Base-by-base conservation (phyloP, 2,888 invertebrate species). In the Sepioteuthis lessoniana region DNA sequence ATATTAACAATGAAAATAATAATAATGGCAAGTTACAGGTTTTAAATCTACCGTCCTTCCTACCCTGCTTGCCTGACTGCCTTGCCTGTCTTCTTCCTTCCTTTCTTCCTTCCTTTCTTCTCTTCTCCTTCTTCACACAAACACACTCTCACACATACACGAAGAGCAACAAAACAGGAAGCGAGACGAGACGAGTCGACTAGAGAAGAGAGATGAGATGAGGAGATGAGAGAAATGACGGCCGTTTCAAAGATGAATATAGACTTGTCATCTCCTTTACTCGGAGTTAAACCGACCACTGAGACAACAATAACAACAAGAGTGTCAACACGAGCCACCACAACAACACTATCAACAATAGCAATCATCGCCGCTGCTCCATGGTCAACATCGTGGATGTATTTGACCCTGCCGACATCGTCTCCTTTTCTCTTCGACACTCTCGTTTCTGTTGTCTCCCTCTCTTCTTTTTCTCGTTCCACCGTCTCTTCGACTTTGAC, bases 1-100 rank as follows among this genome's bases (percentile, higher is more conserved):
- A 50, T 21, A 55, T 28, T 28, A 55, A 55, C 55, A 55, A 50
- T 55, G 25, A 31, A n/a, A 76, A 76, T 16, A n/a, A 76, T 76
- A 76, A n/a, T 76, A n/a, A 76, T 76, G 76, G 76, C n/a, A 76
- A 76, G n/a, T n/a, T 76, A 76, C n/a, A 76, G n/a, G 76, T n/a
- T 16, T 76, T 35, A 76, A 76, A 76, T 16, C 76, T 16, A 35
- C n/a, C 76, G n/a, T 76, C 76, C 76, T n/a, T 35, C 76, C 76
- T 1, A 13, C 16, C 76, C 35, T 76, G 76, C n/a, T 13, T 76
- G 76, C n/a, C n/a, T n/a, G n/a, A n/a, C 35, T 76, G 16, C 0
- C n/a, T 13, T 35, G n/a, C 13, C 35, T 76, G 8, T 25, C 16
- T 76, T 35, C n/a, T 16, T 76, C 35, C 76, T n/a, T 35, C 19